Conservation (phyloP, 2,113 vertebrate genomes). For the Vidua chalybeata region DNA sequence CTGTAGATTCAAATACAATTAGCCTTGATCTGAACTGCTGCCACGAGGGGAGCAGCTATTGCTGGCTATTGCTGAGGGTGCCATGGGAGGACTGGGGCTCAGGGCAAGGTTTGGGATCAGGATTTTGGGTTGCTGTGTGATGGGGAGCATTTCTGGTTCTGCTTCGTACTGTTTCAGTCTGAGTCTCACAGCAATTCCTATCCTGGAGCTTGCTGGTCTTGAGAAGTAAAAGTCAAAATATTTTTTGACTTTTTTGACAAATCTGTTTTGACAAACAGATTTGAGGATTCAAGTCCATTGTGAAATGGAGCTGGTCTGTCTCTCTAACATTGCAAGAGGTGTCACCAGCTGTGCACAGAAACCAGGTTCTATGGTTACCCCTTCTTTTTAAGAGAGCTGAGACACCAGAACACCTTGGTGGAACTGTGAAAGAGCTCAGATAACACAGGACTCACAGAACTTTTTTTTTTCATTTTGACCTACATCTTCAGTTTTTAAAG, state of each 20-base stretch:
- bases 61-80: not conserved
- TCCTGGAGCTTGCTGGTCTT: rapidly evolving
- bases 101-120: not conserved
- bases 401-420: not conserved
- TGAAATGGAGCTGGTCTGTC: not conserved
- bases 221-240: not conserved
- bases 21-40: slow-evolving; percentile 47
- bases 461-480: not conserved
- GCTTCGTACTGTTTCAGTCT: rapidly evolving
- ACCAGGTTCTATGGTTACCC: not conserved
- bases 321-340: rapidly evolving
- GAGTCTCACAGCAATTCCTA: rapidly evolving
- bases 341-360: not conserved
- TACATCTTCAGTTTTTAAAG: not conserved
- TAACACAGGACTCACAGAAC: not conserved
- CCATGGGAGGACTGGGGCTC: not conserved
- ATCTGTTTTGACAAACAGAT: too few species aligned
- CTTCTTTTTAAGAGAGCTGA: not conserved
- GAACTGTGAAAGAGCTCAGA: not conserved
- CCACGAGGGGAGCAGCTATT: not conserved
- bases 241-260: not conserved
- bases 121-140: not conserved
- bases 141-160: rapidly evolving
- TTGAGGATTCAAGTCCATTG: not conserved
- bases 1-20: slow-evolving; percentile 57